phyloP scores from a whole-genome alignment of 2,888 invertebrate genomes.

The Lysandra coridon region DNA sequence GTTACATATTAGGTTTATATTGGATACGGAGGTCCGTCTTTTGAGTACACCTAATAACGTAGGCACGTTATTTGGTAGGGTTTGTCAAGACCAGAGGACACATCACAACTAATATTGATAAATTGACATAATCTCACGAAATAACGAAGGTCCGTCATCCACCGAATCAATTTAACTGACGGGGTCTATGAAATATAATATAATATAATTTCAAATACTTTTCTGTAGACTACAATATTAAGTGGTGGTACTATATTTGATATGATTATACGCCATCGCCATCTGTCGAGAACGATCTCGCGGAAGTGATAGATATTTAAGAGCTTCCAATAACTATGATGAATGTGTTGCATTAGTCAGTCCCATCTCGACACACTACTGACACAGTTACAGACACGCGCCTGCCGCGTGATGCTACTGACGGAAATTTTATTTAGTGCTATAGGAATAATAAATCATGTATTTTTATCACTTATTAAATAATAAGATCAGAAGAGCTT shows the following conservation, averaged over 20 bases:
- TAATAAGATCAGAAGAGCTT: no score
- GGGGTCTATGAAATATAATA: no score
- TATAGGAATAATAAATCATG: no score
- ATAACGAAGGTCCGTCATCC: no score
- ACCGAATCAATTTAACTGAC: no score
- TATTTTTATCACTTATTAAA: no score
- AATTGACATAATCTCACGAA: no score
- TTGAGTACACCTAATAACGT: no score
- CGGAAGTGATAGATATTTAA: not conserved
- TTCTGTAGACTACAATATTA: not conserved
- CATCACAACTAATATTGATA: no score
- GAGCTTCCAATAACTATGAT: not conserved
- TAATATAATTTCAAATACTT: not conserved
- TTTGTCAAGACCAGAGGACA: no score
- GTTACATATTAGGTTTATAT: no score
- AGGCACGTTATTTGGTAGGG: no score
- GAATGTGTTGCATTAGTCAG: conserved; percentile 16
- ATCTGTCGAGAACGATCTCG: not conserved
- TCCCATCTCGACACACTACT: not conserved
- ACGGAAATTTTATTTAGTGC: not conserved
- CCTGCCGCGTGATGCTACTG: not conserved
- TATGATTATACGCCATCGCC: not conserved
- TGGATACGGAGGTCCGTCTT: not conserved
- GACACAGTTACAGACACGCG: not conserved
- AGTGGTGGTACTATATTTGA: not conserved